phyloP scores from a whole-genome alignment of 37 sponge, comb jelly and placozoan genomes.

The Halichondria panicea region DNA sequence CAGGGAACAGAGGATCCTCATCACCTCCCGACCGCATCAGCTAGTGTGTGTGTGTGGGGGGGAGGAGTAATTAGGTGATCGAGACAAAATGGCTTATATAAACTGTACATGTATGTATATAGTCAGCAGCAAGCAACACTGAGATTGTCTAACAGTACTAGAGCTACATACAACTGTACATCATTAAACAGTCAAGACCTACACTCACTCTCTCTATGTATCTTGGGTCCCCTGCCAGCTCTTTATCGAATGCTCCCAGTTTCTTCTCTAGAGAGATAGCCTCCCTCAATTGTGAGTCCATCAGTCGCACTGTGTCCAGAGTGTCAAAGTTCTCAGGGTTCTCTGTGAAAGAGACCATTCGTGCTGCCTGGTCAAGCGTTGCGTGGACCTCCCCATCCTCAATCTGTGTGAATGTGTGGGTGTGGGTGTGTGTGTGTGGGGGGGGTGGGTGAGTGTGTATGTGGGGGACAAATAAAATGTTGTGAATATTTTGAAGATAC shows the following conservation, averaged over 20 bases:
- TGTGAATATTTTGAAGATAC: not conserved
- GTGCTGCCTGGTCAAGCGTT: slow-evolving; percentile 74
- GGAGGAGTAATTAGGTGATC: too few species aligned
- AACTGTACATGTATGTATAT: slow-evolving; percentile 19
- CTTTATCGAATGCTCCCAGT: slow-evolving; percentile 43
- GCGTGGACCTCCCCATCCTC: slow-evolving; percentile 90
- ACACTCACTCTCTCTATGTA: slow-evolving; percentile 64
- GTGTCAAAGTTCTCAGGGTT: slow-evolving; percentile 63
- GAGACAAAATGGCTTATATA: not conserved
- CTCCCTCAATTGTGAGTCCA: slow-evolving; percentile 52
- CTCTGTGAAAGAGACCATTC: slow-evolving; percentile 87
- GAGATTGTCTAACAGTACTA: not conserved
- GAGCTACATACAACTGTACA: not conserved
- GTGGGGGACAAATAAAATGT: slow-evolving; percentile 5
- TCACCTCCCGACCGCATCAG: slow-evolving; percentile 25
- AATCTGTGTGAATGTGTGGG: slow-evolving; percentile 51
- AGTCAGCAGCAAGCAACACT: slow-evolving; percentile 15
- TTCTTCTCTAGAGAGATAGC: slow-evolving; percentile 71
- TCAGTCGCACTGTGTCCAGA: slow-evolving; percentile 36
- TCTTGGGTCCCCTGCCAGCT: slow-evolving; percentile 65
- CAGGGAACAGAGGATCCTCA: slow-evolving; percentile 51
- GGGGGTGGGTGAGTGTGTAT: not conserved
- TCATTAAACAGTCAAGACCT: not conserved
- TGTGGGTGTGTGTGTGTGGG: not conserved
- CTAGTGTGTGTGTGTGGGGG: too few species aligned